Base-by-base conservation (phyloP, 35 echinoderm and acorn worm genomes). In the Patiria miniata region DNA sequence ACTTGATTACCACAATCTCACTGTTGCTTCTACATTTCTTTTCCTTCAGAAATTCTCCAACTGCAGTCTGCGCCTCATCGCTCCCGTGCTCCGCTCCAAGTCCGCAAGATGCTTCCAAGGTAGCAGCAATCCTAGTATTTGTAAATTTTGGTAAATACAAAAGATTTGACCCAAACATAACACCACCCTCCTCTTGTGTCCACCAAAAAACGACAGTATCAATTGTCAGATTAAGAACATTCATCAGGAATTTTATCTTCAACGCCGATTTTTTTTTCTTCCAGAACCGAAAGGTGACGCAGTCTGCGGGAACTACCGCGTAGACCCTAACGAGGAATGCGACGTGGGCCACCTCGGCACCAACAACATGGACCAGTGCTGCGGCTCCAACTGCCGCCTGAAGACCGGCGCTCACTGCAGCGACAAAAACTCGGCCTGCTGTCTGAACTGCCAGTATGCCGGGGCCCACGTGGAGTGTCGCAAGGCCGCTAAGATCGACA, bases 391-490 rank as follows among this genome's bases (percentile, higher is more conserved):
- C 32, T 99, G 96, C 58, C 77, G 61, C 8, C 79, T 99, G 8
- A 99, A 94, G 84, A 59, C 47, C 8, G 51, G 55, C 58, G 87
- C 83, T 23, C 60, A 18, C 9, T 99, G 96, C 86, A 99, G 96
- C 81, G 96, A 99, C 81, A 82, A 91, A 69, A 99, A 99, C 61
- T 87, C 90, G 15, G 81, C 87, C 17, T 99, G 96, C 50, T 99
- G 96, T 77, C 59, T 83, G 28, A 86, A 88, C 22, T 99, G 96
- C 76, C 78, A 84, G 42, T 99, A 55, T 80, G 93, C 96, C 0
- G 77, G 82, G 5, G 21, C 10, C 26, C 36, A 58, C 5, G 92
- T 78, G 42, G 55, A 89, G 7, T 99, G 96, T 77, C 90, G 96
- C 7, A 79, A 87, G 47, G 84, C 83, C 0, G 86, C 90, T 8